Evolutionary conservation across 2,888 invertebrate species (phyloP).

Genomic region (Pediacus dermestoides): DNA sequence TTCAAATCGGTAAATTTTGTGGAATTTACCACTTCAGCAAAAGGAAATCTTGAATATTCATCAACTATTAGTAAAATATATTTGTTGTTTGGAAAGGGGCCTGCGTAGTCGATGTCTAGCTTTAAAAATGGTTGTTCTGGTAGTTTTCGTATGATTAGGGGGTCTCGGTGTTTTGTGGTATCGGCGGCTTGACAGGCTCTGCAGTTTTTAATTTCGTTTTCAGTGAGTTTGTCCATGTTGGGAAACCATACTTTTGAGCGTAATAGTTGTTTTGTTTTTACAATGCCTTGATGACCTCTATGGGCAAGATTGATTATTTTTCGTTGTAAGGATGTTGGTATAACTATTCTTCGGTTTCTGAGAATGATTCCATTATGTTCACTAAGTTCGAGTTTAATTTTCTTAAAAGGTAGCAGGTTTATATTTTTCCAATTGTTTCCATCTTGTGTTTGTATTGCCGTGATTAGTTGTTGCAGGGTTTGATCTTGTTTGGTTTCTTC

Average conservation of each 20-base stretch:
- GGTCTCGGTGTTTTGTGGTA: background rate
- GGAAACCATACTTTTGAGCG: slow-evolving; percentile 23
- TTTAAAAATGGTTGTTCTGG: slow-evolving; percentile 9
- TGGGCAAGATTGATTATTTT: slow-evolving; percentile 19
- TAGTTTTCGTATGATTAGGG: background rate
- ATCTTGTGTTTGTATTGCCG: slow-evolving; percentile 1
- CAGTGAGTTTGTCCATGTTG: slow-evolving; percentile 10
- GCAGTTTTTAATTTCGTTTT: slow-evolving; percentile 3
- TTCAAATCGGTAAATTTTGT: slow-evolving; percentile 15
- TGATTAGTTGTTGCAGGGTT: background rate
- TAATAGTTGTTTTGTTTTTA: slow-evolving; percentile 19
- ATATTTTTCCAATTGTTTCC: slow-evolving; percentile 3
- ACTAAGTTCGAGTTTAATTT: slow-evolving; percentile 12
- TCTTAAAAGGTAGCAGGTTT: slow-evolving; percentile 5
- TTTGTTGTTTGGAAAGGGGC: slow-evolving; percentile 16
- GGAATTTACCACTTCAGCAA: slow-evolving; percentile 11
- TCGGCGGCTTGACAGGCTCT: slow-evolving; percentile 1
- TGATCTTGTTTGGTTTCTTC: slow-evolving; percentile 4
- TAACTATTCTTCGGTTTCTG: slow-evolving; percentile 8
- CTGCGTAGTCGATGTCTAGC: slow-evolving; percentile 16
- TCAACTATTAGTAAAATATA: slow-evolving; percentile 11
- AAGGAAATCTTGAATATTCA: slow-evolving; percentile 16
- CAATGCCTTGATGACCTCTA: slow-evolving; percentile 18
- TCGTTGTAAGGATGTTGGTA: slow-evolving; percentile 6
- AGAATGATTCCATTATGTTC: slow-evolving; percentile 8